These are phyloP conservation scores for Brachyhypopomus occidentalis DNA, from an alignment of 2,113 vertebrate species.

Conservation along the genomic window DNA sequence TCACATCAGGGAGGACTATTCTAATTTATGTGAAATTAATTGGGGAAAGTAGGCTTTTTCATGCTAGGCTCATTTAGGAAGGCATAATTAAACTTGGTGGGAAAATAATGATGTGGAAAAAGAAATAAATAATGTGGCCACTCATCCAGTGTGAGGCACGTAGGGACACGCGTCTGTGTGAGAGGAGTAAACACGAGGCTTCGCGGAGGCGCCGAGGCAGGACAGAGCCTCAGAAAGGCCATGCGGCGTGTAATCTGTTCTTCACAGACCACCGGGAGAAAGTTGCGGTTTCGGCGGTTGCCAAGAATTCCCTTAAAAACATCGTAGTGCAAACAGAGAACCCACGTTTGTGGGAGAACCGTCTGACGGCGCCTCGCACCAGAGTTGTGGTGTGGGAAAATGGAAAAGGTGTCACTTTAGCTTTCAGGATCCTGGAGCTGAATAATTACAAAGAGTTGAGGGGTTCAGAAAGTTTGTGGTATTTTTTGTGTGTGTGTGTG, in stretches of 20 bases:
- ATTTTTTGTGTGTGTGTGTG: too few species aligned
- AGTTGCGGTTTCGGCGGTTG: not conserved
- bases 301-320: not conserved
- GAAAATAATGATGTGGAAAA: conserved; percentile 58
- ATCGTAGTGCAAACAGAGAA: not conserved
- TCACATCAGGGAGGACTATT: conserved; percentile 46
- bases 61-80: conserved; percentile 57
- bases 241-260: conserved; percentile 32
- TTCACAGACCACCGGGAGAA: not conserved
- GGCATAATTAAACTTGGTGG: conserved; percentile 54
- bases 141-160: conserved; percentile 34
- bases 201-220: conserved; percentile 9
- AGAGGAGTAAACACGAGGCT: conserved; percentile 35
- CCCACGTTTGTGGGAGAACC: too few species aligned
- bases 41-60: conserved; percentile 57
- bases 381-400: not conserved
- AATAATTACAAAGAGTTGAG: conserved; percentile 5
- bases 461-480: conserved; percentile 15
- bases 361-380: too few species aligned
- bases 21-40: conserved; percentile 63
- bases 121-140: conserved; percentile 52
- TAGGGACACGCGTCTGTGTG: conserved; percentile 15
- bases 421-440: not conserved
- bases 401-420: not conserved
- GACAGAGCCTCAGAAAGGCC: conserved; percentile 26